Evolutionary conservation across 2,113 vertebrate species (phyloP), one percentile per base, ranked within the genome.

Genomic region (Cebus imitator): DNA sequence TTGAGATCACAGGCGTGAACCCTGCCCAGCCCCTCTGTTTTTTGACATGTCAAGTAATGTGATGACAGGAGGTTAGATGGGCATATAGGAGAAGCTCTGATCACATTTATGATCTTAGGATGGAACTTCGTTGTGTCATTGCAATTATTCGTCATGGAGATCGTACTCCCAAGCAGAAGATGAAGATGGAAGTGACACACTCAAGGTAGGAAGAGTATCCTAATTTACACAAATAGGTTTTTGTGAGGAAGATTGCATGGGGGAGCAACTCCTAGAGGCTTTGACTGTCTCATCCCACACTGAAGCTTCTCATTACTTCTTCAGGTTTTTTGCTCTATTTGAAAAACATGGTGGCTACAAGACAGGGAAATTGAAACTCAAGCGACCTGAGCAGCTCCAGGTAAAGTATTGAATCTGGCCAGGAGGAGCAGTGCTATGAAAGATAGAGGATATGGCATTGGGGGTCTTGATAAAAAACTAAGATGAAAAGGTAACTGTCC

Each of bases 181-280:
- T 99, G 99, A 99, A 99, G 98, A 99, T 99, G 99, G 99, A 99
- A 97, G 99, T 99, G 81, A 99, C 99, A 32, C 99, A 99, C 96
- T 98, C 99, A 21, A 99, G 99, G 99, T 99, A 98, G 92, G 99
- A 98, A 18, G 3, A 58, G 8, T 17, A 2, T 76, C 55, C 55
- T 76, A 32, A 43, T 95, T 80, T 81, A 50, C 37, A 72, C 43
- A 85, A 32, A 30, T 18, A 35, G 5, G 9, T 72, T 87, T 93
- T 87, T 58, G 1, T 75, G 66, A 92, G 68, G 35, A 70, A 52
- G 43, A 88, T 11, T 50, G 76, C 80, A 32, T 0, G 0, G 0
- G 52, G 50, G 17, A 37, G 7, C 10, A 58, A 17, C n/a, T 89
- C 43, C 57, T 17, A 25, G 35, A 85, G 85, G 73, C n/a, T 73